phyloP scores from a whole-genome alignment of 2,888 invertebrate species.

The Lepidonotus clava region DNA sequence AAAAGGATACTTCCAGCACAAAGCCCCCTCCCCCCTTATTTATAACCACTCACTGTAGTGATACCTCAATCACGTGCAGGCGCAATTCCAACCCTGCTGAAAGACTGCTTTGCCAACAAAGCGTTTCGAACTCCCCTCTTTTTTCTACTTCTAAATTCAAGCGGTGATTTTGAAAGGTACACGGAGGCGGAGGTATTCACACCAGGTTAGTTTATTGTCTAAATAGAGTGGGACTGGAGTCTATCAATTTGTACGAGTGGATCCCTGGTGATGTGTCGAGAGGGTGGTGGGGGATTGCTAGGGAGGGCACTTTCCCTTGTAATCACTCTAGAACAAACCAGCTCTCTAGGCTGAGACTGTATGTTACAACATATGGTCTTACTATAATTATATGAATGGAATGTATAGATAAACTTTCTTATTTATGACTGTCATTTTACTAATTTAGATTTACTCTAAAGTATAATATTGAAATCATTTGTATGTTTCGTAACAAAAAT shows the following conservation, averaged over 20 bases:
- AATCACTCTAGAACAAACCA: too few relatives aligned
- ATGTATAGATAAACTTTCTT: too few relatives aligned
- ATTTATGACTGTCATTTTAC: too few relatives aligned
- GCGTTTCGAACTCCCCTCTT: not conserved
- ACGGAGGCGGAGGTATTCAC: slow-evolving; percentile 32
- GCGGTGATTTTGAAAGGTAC: slow-evolving; percentile 29
- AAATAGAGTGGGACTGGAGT: slow-evolving; percentile 29
- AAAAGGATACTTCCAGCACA: slow-evolving; percentile 44
- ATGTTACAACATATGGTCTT: too few relatives aligned
- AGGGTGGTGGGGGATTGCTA: not conserved
- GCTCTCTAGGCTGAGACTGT: too few relatives aligned
- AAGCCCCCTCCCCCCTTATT: slow-evolving; percentile 31
- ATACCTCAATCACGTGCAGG: slow-evolving; percentile 40
- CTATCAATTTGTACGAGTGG: slow-evolving; percentile 26
- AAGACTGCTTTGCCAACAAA: not conserved
- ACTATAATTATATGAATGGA: too few relatives aligned
- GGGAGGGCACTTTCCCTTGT: too few relatives aligned
- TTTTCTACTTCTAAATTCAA: not conserved
- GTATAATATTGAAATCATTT: too few relatives aligned
- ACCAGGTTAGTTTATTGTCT: slow-evolving; percentile 27
- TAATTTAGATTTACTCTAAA: too few relatives aligned
- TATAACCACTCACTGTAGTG: slow-evolving; percentile 31
- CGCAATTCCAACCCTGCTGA: slow-evolving; percentile 15
- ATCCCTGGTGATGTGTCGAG: not conserved
- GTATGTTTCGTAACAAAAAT: too few relatives aligned